Conservation (phyloP, 1,140 invertebrate species). For the Probaryconus sp. region DNA sequence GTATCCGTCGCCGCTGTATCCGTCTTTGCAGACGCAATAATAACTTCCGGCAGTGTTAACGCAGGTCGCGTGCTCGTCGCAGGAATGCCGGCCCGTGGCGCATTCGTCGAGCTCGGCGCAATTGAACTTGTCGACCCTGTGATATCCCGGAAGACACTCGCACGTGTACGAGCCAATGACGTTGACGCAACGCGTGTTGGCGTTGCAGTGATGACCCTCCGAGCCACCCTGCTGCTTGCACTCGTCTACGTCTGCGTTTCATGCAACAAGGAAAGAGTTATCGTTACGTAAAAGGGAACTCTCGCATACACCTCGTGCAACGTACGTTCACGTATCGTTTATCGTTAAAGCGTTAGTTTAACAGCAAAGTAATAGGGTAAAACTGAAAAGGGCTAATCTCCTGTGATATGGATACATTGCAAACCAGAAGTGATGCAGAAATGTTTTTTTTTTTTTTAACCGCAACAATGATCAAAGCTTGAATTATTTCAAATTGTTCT, state of each 20-base stretch:
- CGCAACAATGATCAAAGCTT: too few relatives aligned
- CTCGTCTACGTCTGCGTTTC: conserved; percentile 86
- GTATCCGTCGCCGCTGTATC: conserved; percentile 91
- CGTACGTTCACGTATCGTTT: conserved; percentile 16
- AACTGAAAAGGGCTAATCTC: too few relatives aligned
- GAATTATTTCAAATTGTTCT: too few relatives aligned
- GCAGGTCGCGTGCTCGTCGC: conserved; percentile 88
- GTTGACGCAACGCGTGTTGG: conserved; percentile 89
- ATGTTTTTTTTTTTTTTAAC: too few relatives aligned
- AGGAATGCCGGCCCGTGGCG: conserved; percentile 82
- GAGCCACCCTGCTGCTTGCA: conserved; percentile 85
- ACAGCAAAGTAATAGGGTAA: conserved; percentile 41
- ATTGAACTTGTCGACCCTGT: conserved; percentile 86
- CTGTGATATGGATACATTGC: too few relatives aligned
- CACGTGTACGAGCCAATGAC: conserved; percentile 88
- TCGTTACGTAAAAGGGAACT: conserved; percentile 9
- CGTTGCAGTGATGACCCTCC: conserved; percentile 88
- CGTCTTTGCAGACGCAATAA: conserved; percentile 88
- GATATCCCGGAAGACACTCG: conserved; percentile 89
- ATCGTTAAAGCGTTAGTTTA: conserved; percentile 36
- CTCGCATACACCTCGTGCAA: too few relatives aligned
- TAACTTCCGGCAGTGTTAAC: conserved; percentile 92
- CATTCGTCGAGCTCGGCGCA: conserved; percentile 91
- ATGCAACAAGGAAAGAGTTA: conserved; percentile 14
- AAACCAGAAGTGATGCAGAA: too few relatives aligned